Conservation (phyloP, 2,888 invertebrate species). For the Chymomyza caudatula region DNA sequence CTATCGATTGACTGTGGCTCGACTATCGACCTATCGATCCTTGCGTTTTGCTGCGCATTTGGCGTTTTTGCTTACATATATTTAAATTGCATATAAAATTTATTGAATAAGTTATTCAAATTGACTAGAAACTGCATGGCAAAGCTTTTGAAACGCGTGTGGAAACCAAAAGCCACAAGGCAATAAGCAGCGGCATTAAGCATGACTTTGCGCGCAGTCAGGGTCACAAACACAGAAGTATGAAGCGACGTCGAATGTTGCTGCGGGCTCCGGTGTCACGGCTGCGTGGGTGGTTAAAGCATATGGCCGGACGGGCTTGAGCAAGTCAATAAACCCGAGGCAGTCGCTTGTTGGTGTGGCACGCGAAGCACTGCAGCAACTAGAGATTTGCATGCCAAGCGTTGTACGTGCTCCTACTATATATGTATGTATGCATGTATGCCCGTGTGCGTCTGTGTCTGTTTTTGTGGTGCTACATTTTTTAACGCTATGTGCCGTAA, state of each 20-base stretch:
- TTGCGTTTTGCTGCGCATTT: too few species aligned
- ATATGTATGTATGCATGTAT: background rate
- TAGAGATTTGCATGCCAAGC: background rate
- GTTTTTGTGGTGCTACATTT: slow-evolving; percentile 15
- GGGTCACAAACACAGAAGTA: background rate
- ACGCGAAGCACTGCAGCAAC: background rate
- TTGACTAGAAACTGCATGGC: background rate
- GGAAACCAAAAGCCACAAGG: background rate
- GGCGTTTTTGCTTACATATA: background rate
- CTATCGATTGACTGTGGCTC: background rate
- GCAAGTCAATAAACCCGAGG: background rate
- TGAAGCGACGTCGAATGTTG: background rate
- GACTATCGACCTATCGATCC: background rate
- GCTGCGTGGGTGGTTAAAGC: background rate
- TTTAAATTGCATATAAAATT: background rate
- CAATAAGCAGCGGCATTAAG: background rate
- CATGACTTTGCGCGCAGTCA: background rate
- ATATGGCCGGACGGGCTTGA: background rate
- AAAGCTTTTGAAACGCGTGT: background rate
- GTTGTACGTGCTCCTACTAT: background rate
- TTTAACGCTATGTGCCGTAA: slow-evolving; percentile 40
- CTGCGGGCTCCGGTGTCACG: background rate
- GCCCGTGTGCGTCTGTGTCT: slow-evolving; percentile 16
- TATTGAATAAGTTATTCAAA: background rate
- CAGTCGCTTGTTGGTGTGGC: background rate